Conservation (phyloP, 2,888 invertebrate species). For the Sphaerophoria rueppellii region DNA sequence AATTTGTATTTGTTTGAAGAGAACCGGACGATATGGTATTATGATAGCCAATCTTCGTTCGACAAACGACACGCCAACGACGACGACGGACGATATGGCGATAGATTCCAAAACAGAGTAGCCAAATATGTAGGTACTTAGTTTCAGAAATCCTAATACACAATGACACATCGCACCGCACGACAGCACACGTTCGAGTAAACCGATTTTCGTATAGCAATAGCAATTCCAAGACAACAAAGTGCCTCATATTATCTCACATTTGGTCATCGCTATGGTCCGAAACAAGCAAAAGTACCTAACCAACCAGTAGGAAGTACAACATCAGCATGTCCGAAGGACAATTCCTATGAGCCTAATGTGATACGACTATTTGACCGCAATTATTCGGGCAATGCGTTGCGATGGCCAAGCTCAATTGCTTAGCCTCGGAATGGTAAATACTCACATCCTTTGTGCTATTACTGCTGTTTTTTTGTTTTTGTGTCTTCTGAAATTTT, state of each 20-base stretch:
- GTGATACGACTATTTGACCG: conserved; percentile 69
- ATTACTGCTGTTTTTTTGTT: too few relatives aligned
- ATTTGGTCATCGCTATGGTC: not conserved
- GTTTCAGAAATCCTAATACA: conserved; percentile 28
- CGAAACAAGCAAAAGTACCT: not conserved
- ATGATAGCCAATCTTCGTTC: not conserved
- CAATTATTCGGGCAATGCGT: conserved; percentile 72
- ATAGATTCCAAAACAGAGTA: conserved; percentile 10
- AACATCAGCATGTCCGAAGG: conserved; percentile 8
- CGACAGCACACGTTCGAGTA: not conserved
- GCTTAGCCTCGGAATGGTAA: conserved; percentile 55
- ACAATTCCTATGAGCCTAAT: conserved; percentile 55
- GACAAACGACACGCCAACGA: not conserved
- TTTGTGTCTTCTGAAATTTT: too few relatives aligned
- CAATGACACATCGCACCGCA: conserved; percentile 29
- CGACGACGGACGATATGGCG: not conserved
- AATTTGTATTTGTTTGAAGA: too few relatives aligned
- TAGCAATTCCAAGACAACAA: conserved; percentile 33
- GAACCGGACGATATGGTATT: too few relatives aligned
- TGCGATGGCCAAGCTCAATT: conserved; percentile 59
- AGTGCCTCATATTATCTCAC: conserved; percentile 2
- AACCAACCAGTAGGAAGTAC: not conserved
- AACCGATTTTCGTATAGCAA: not conserved
- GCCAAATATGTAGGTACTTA: conserved; percentile 52
- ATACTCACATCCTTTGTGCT: conserved; percentile 23